phyloP scores from a whole-genome alignment of 1,140 invertebrate genomes.

The Lordiphosa collinella region DNA sequence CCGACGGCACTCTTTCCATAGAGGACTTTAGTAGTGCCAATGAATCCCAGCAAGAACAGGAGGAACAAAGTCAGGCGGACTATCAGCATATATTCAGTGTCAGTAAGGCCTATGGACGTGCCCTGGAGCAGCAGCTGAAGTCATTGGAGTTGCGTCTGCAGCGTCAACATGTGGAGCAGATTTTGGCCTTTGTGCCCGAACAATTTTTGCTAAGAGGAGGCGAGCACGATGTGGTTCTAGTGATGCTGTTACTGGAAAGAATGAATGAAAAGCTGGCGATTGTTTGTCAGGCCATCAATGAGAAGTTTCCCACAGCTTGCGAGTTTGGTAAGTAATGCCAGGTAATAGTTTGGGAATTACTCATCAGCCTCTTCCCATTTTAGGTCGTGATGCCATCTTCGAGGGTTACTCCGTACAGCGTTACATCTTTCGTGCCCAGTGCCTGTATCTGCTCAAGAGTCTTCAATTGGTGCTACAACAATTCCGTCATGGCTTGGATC shows the following conservation, averaged over 20 bases:
- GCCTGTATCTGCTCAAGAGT: slow-evolving; percentile 90
- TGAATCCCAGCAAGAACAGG: slow-evolving; percentile 58
- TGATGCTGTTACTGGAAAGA: slow-evolving; percentile 93
- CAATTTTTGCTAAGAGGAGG: slow-evolving; percentile 93
- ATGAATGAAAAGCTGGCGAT: slow-evolving; percentile 95
- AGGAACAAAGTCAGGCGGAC: slow-evolving; percentile 84
- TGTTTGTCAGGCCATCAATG: slow-evolving; percentile 91
- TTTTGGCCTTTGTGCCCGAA: slow-evolving; percentile 95
- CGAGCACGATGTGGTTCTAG: slow-evolving; percentile 95
- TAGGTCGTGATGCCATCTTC: slow-evolving; percentile 84
- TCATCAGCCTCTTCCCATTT: no score
- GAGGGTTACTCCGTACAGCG: slow-evolving; percentile 94
- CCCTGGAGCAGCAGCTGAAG: slow-evolving; percentile 95
- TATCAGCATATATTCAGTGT: slow-evolving; percentile 94
- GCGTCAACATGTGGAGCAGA: slow-evolving; percentile 89
- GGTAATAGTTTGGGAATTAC: neutral
- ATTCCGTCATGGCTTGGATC: slow-evolving; percentile 87
- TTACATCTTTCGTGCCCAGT: slow-evolving; percentile 91
- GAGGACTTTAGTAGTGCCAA: slow-evolving; percentile 79
- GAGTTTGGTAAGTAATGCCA: slow-evolving; percentile 82
- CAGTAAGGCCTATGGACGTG: slow-evolving; percentile 92
- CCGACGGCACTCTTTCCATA: slow-evolving; percentile 59
- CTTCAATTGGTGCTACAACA: slow-evolving; percentile 86
- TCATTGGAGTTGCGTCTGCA: slow-evolving; percentile 93
- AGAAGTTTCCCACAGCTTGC: slow-evolving; percentile 84